Conservation (phyloP, 2,888 invertebrate genomes). For the Oligia latruncula region DNA sequence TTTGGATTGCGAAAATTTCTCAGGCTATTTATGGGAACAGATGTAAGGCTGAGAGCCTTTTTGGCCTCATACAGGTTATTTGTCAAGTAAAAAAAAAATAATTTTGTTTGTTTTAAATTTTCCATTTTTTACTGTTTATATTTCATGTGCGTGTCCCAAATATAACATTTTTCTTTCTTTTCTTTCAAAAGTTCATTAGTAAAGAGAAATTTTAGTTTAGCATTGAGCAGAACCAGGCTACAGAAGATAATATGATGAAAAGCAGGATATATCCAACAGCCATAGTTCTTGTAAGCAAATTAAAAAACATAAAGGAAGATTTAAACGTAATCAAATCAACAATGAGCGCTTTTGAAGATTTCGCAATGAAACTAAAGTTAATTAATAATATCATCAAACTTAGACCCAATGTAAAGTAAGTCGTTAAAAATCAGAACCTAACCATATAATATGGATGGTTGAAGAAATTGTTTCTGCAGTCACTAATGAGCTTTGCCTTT, state of each 20-base stretch:
- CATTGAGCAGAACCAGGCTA: background rate
- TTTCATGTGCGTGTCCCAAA: no score
- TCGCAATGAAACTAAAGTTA: background rate
- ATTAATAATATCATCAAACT: background rate
- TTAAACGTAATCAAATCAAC: background rate
- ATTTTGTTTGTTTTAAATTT: no score
- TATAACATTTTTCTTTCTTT: no score
- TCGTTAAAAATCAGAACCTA: slow-evolving; percentile 27
- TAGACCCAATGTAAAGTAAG: background rate
- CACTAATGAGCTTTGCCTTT: slow-evolving; percentile 55
- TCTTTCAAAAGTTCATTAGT: background rate
- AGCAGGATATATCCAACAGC: background rate
- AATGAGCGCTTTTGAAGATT: background rate
- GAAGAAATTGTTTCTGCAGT: slow-evolving; percentile 42
- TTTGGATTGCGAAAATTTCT: background rate
- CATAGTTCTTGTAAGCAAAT: background rate
- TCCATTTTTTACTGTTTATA: no score
- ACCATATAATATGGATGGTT: slow-evolving; percentile 19
- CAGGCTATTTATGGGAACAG: background rate
- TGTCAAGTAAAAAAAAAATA: no score
- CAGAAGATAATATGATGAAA: background rate
- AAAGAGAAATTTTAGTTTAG: no score
- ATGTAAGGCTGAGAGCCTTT: background rate
- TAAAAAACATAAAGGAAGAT: background rate
- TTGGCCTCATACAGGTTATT: no score